Evolutionary conservation across 2,797 vertebrate genomes (phyloP), one percentile per base, ranked within the genome.

Genomic region (Vireo griseus): DNA sequence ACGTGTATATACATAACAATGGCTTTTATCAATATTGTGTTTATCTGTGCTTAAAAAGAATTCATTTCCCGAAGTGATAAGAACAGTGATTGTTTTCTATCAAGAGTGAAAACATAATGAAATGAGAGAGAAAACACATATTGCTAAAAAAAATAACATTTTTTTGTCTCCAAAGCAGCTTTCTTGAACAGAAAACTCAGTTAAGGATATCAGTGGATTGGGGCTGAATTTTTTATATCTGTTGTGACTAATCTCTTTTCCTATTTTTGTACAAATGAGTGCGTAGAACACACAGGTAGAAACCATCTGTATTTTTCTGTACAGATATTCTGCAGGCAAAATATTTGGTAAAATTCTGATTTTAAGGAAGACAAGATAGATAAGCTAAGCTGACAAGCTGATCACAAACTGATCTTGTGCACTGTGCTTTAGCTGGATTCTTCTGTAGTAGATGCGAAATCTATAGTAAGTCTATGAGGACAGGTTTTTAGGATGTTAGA

Each of bases 61-160:
- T 78, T 95, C 2, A 88, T 92, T 93, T 94, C 73, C 48, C n/a
- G 25, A 90, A 88, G 9, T 47, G 47, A 86, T 92, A 76, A 84
- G 31, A 62, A 29, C 18, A 35, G 35, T 16, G 8, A 48, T 31
- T 45, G 26, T 52, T 93, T 90, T 73, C 67, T 66, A 22, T 76
- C 51, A 68, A 74, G 45, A 66, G 2, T 57, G 25, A 91, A 93
- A 86, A 58, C 4, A 31, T 19, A 68, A 69, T 77, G 66, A 94
- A 93, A 77, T 39, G 5, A 42, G 35, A 74, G 15, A 79, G 44
- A 80, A 57, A 59, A 37, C 6, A 54, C 4, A 37, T 31, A 59
- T 20, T 75, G 8, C 3, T 33, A 26, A 52, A 78, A 73, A 52
- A 54, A 65, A 47, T 4, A 10, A 6, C 0, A 2, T 44, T 58